These are phyloP conservation scores for Bucco capensis DNA, from an alignment of 2,113 vertebrate species.

Conservation along the genomic window DNA sequence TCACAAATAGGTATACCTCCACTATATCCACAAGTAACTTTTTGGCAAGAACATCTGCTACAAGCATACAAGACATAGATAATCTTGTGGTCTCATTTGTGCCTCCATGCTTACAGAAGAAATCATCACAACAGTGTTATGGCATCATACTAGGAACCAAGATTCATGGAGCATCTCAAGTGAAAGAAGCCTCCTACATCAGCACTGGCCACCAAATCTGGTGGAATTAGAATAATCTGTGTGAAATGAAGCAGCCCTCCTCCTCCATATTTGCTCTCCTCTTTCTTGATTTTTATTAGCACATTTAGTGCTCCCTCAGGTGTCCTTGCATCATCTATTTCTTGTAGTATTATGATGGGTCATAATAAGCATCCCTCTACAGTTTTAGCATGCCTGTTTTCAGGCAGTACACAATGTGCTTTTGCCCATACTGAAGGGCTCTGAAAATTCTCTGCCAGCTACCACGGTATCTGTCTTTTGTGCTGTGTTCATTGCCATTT, in stretches of 20 bases:
- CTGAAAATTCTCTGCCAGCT: neutral
- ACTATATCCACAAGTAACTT: neutral
- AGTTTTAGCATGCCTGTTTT: neutral
- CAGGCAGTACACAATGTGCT: neutral
- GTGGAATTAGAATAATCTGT: slow-evolving; percentile 15
- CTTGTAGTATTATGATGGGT: neutral
- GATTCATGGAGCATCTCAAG: neutral
- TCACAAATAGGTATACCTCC: neutral
- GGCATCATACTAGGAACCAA: neutral
- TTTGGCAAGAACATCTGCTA: neutral
- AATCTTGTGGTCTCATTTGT: neutral
- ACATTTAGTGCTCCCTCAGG: slow-evolving; percentile 14
- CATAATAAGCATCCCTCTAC: neutral
- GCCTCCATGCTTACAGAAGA: neutral
- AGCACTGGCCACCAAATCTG: neutral
- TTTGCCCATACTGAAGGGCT: neutral
- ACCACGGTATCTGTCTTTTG: neutral
- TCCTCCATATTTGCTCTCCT: slow-evolving; percentile 6
- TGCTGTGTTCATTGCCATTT: neutral
- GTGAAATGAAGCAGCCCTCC: neutral
- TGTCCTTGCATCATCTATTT: neutral
- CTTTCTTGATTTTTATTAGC: slow-evolving; percentile 36
- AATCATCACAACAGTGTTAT: neutral
- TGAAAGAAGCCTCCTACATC: neutral
- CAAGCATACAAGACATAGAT: neutral